Base-by-base conservation (phyloP, 1,140 invertebrate genomes). In the Listronotus oregonensis region DNA sequence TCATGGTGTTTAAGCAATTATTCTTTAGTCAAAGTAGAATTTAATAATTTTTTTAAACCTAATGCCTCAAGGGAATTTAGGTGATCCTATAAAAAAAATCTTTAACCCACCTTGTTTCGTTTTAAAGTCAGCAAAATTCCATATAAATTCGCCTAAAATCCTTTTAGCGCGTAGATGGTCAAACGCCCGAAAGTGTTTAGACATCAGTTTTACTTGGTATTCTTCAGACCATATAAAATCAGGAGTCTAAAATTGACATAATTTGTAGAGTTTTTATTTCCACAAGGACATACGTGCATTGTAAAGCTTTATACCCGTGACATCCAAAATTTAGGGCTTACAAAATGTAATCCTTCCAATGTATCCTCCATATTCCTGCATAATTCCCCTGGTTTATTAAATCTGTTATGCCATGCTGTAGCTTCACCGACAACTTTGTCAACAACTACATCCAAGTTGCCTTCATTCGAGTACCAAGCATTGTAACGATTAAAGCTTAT, bases 301-400 rank as follows among this genome's bases (percentile, higher is more conserved):
- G 21, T 27, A 3, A 27, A 27, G 5, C 21, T 27, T 27, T 27
- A 27, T 27, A 27, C 21, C 5, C 3, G n/a, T 12, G 17, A 46
- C 8, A 15, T 10, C 37, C 8, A 50, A 62, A 46, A 42, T n/a
- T 11, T 21, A 57, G n/a, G n/a, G n/a, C 72, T 65, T 72, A 79
- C 75, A 54, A 78, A 80, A 79, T 97, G 95, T 64, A 96, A 80
- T 18, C 96, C 97, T 49, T 90, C 82, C 67, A 97, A 82, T 2
- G 95, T 94, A 74, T 98, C 97, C 94, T 9, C 97, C 97, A 79
- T 98, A 99, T 78, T 99, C 97, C 0, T 91, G 89, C 81, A 98
- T 91, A 56, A 98, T 87, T n/a, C n/a, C 31, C 99, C 86, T 0
- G 96, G 95, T 77, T 96, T 98, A 62, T 92, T 87, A 77, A 91